Evolutionary conservation across 1,140 invertebrate species (phyloP).

Genomic region (Rhyacophila brunnea): DNA sequence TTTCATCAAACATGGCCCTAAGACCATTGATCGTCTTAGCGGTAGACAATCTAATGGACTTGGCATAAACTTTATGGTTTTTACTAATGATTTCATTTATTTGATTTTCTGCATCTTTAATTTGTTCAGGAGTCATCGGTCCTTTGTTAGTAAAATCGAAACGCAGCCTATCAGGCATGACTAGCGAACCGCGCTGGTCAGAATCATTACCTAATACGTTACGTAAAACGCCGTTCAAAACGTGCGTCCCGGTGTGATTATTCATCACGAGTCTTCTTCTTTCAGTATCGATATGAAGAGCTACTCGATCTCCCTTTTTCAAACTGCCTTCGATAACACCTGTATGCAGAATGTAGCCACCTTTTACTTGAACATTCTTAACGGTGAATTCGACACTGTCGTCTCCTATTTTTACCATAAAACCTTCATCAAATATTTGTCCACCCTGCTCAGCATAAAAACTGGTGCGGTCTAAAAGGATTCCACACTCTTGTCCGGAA

Average conservation of each 20-base stretch:
- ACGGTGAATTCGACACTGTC: slow-evolving; percentile 90
- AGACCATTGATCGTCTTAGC: slow-evolving; percentile 94
- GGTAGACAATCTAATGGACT: slow-evolving; percentile 76
- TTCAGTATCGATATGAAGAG: slow-evolving; percentile 79
- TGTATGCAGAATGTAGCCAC: slow-evolving; percentile 93
- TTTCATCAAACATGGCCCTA: slow-evolving; percentile 97
- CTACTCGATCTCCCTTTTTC: slow-evolving; percentile 83
- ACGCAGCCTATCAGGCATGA: slow-evolving; percentile 91
- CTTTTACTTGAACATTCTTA: slow-evolving; percentile 93
- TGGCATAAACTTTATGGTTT: slow-evolving; percentile 86
- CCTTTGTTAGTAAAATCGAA: slow-evolving; percentile 98
- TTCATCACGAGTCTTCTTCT: slow-evolving; percentile 91
- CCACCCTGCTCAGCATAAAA: slow-evolving; percentile 99
- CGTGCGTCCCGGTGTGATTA: slow-evolving; percentile 98
- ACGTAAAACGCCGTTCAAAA: slow-evolving; percentile 92
- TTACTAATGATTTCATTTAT: slow-evolving; percentile 75
- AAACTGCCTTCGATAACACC: slow-evolving; percentile 84
- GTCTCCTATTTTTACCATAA: slow-evolving; percentile 83
- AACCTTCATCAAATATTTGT: slow-evolving; percentile 97
- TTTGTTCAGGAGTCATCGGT: slow-evolving; percentile 83
- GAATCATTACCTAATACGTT: slow-evolving; percentile 86
- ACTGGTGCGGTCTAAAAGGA: slow-evolving; percentile 89
- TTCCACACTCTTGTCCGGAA: slow-evolving; percentile 86
- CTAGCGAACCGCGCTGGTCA: slow-evolving; percentile 97
- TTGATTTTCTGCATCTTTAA: slow-evolving; percentile 81